Evolutionary conservation across 2,888 invertebrate species (phyloP).

Genomic region (Eupithecia vulgata): DNA sequence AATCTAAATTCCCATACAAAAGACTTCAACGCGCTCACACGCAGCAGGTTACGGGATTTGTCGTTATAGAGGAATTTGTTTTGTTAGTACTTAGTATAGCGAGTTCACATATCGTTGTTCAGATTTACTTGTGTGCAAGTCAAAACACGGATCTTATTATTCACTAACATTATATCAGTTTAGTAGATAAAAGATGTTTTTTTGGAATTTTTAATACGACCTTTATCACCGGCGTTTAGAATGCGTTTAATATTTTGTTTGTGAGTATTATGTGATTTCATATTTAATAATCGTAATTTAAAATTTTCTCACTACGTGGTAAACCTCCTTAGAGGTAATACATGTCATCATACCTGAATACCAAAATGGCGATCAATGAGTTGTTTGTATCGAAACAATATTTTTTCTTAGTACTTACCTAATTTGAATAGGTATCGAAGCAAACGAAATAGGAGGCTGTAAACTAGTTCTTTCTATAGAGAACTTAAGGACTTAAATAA

Average conservation of each 20-base stretch:
- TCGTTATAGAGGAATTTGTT: conserved; percentile 6
- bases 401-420: no score
- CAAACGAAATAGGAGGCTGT: not conserved
- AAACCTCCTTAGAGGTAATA: no score
- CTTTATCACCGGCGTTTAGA: not conserved
- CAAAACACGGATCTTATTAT: not conserved
- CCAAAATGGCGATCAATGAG: not conserved
- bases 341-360: not conserved
- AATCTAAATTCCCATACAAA: conserved; percentile 39
- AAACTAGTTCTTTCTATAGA: not conserved
- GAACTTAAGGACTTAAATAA: not conserved
- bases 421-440: no score
- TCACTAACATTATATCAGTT: not conserved
- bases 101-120: conserved; percentile 4
- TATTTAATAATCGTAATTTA: no score
- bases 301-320: no score
- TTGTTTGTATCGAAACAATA: not conserved
- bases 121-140: not conserved
- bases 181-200: not conserved
- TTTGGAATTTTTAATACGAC: no score
- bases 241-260: not conserved
- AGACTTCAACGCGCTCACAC: conserved; percentile 44
- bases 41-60: conserved; percentile 5
- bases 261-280: not conserved
- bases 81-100: not conserved